Conservation (phyloP, 2,888 invertebrate species). For the Endotricha flammealis region DNA sequence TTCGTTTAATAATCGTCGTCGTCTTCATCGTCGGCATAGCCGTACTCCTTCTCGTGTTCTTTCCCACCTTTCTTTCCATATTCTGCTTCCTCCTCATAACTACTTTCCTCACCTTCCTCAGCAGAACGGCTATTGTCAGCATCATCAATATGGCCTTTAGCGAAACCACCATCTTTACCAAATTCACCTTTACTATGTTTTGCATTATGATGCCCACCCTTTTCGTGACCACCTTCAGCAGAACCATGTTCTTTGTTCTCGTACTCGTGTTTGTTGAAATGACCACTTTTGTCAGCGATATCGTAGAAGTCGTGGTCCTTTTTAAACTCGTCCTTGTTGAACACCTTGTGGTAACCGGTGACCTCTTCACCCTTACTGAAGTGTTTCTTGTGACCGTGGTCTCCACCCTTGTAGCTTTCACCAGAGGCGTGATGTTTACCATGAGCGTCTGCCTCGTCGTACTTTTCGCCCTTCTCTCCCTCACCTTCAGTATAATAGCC, state of each 20-base stretch:
- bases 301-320: slow-evolving; percentile 88
- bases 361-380: slow-evolving; percentile 84
- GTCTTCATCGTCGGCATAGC: slow-evolving; percentile 51
- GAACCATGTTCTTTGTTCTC: slow-evolving; percentile 74
- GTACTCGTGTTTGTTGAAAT: slow-evolving; percentile 81
- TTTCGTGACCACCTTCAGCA: slow-evolving; percentile 74
- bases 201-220: slow-evolving; percentile 75
- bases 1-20: slow-evolving; percentile 38
- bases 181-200: slow-evolving; percentile 70
- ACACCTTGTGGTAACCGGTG: slow-evolving; percentile 85
- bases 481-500: slow-evolving; percentile 73
- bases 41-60: slow-evolving; percentile 65
- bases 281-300: slow-evolving; percentile 81
- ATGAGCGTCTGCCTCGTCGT: slow-evolving; percentile 74
- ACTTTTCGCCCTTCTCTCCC: slow-evolving; percentile 74
- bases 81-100: slow-evolving; percentile 73
- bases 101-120: slow-evolving; percentile 75
- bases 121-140: slow-evolving; percentile 75
- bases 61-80: slow-evolving; percentile 75
- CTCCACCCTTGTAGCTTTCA: slow-evolving; percentile 74
- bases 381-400: slow-evolving; percentile 77
- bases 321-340: slow-evolving; percentile 87
- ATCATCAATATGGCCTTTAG: slow-evolving; percentile 76
- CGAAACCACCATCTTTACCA: slow-evolving; percentile 77
- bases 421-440: slow-evolving; percentile 74